Evolutionary conservation across 2,797 vertebrate genomes (phyloP).

Genomic region (Chelon auratus): DNA sequence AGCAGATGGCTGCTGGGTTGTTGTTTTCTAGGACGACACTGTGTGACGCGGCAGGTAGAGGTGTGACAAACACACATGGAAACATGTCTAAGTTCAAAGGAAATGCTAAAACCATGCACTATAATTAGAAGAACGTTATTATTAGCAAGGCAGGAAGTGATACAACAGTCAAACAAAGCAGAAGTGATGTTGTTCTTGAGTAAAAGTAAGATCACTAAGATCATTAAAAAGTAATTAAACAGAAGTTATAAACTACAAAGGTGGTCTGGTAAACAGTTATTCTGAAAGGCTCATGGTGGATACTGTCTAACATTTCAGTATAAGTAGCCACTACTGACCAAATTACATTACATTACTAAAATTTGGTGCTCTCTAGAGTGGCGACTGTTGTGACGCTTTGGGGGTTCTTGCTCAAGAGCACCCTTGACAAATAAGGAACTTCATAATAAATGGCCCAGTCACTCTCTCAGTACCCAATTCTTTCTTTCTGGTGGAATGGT

Average conservation of each 20-base stretch:
- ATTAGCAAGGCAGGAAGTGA: neutral
- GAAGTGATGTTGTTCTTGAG: neutral
- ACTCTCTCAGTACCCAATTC: neutral
- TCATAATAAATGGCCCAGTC: no score
- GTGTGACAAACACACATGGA: constrained; percentile 25
- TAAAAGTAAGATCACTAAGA: neutral
- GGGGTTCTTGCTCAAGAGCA: neutral
- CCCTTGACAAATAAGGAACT: no score
- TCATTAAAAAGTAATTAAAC: constrained; percentile 14
- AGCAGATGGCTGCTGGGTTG: constrained; percentile 19
- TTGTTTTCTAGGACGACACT: neutral
- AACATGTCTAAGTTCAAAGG: neutral
- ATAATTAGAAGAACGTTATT: neutral
- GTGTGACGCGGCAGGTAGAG: constrained; percentile 25
- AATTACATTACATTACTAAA: neutral
- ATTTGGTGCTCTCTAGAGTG: neutral
- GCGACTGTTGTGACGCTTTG: no score
- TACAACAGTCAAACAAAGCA: neutral
- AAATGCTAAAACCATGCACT: neutral
- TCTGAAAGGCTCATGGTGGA: neutral
- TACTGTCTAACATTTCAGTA: neutral
- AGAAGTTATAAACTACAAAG: constrained; percentile 6
- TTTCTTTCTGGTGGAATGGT: neutral
- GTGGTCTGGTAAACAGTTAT: neutral
- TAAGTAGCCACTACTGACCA: neutral